Evolutionary conservation across 2,888 invertebrate species (phyloP), one percentile per base, ranked within the genome.

Genomic region (Augiades crinisus): DNA sequence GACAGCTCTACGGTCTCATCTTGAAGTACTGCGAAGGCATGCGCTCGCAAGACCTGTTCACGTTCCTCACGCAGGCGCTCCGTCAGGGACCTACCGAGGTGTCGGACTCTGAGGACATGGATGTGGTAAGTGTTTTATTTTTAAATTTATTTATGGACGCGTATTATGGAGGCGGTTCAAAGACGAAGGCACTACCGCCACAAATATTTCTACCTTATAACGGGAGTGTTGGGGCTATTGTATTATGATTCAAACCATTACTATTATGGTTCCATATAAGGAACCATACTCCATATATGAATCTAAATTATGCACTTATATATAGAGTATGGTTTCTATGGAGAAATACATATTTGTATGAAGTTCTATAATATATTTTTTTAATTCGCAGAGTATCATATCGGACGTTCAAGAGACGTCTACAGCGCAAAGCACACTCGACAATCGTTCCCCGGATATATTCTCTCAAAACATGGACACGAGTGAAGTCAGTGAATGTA

Each of bases 1-100:
- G 86, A 30, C 83, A 91, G 59, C 69, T 93, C 5, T 94, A 92
- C 90, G 75, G 83, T 7, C 84, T 91, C 57, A 70, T 94, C 58
- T 70, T 90, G 14, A 74, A 83, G 37, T 92, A 90, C 70, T 71
- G 70, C 22, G 67, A 72, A 3, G 78, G 86, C 4, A 62, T 85
- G 3, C 62, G 72, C 2, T 70, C 72, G 13, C 64, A 74, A 3
- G 75, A 86, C 21, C 65, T 93, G 1, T 90, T 90, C 60, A 67
- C 80, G 0, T 92, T 80, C 60, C 75, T 93, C 21, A 81, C 89
- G 47, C 88, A 91, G 62, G 71, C 78, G 2, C 5, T 52, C 4
- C 2, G 7, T 3, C 3, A 56, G 47, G 3, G 55, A 12, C 7
- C 38, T 4, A 12, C 33, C 12, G 19, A 14, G 3, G 2, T 33